phyloP scores from a whole-genome alignment of 2,797 vertebrate species.

The Tolypeutes matacus region DNA sequence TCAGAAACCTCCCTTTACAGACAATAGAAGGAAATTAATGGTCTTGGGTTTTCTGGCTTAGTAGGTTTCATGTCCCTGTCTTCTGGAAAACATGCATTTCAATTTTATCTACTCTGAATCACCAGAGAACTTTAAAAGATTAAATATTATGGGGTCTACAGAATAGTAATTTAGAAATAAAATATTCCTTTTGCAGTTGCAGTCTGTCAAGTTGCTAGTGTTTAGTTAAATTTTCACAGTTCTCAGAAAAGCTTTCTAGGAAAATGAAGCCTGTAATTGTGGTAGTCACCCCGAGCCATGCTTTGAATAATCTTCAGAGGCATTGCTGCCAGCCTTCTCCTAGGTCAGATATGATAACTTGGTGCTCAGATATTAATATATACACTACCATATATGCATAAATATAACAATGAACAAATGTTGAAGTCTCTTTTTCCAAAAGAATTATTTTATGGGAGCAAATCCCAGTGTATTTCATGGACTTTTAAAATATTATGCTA shows the following conservation, averaged over 20 bases:
- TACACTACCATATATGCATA: background rate
- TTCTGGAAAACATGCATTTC: conserved; percentile 80
- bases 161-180: conserved; percentile 74
- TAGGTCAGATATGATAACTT: conserved; percentile 60
- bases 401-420: background rate
- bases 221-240: conserved; percentile 69
- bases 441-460: background rate
- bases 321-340: background rate
- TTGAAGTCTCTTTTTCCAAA: background rate
- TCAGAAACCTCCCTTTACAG: conserved; percentile 75
- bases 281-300: conserved; percentile 55
- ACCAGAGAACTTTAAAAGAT: conserved; percentile 73
- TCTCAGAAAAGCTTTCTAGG: conserved; percentile 61
- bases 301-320: conserved; percentile 68
- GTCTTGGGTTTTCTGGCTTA: conserved; percentile 76
- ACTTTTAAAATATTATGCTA: background rate
- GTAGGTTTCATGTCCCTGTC: conserved; percentile 58
- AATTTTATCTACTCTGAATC: conserved; percentile 74
- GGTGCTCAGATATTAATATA: background rate
- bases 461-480: conserved; percentile 3
- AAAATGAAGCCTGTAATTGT: conserved; percentile 67
- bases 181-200: conserved; percentile 39
- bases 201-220: conserved; percentile 65
- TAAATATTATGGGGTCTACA: conserved; percentile 75
- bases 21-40: conserved; percentile 74